Percentiles rank a stretch among this genome's conserved stretches.
Conservation (phyloP, 2,888 invertebrate genomes). For the Cantharis lateralis region DNA sequence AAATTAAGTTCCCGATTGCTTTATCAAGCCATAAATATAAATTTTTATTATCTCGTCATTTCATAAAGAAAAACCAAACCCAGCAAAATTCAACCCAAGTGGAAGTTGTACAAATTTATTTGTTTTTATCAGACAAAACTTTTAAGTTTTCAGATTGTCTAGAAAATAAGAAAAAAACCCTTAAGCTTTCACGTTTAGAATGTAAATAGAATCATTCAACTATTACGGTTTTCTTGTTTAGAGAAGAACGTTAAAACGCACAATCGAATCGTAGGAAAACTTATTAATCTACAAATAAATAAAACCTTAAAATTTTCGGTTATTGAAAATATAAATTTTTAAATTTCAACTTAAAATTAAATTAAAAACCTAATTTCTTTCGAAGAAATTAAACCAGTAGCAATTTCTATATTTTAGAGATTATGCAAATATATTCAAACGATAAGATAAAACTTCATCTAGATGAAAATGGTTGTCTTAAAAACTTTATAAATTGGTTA, state of each 20-base stretch:
- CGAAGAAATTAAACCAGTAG: conserved; percentile 7
- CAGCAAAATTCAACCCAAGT: not conserved
- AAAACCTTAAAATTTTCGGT: not conserved
- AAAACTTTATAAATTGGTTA: not conserved
- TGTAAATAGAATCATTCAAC: conserved; percentile 9
- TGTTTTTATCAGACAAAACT: conserved; percentile 1
- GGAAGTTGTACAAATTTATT: not conserved
- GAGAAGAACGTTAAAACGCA: not conserved
- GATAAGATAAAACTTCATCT: conserved; percentile 10
- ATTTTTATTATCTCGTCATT: not conserved
- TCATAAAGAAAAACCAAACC: not conserved
- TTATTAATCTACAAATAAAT: not conserved
- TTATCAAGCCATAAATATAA: not conserved
- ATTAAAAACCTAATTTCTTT: conserved; percentile 1
- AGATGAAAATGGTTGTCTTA: conserved; percentile 2
- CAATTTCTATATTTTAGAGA: conserved; percentile 6
- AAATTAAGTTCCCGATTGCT: not conserved
- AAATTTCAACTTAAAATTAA: not conserved
- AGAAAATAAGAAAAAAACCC: conserved; percentile 4
- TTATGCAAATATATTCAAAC: conserved; percentile 20
- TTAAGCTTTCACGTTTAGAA: conserved; percentile 11
- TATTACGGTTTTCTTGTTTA: conserved; percentile 6
- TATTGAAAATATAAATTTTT: not conserved
- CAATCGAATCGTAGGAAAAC: not conserved
- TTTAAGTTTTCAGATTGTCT: conserved; percentile 2